Evolutionary conservation across 1,140 invertebrate species (phyloP).

Genomic region (Calephelis virginiensis): DNA sequence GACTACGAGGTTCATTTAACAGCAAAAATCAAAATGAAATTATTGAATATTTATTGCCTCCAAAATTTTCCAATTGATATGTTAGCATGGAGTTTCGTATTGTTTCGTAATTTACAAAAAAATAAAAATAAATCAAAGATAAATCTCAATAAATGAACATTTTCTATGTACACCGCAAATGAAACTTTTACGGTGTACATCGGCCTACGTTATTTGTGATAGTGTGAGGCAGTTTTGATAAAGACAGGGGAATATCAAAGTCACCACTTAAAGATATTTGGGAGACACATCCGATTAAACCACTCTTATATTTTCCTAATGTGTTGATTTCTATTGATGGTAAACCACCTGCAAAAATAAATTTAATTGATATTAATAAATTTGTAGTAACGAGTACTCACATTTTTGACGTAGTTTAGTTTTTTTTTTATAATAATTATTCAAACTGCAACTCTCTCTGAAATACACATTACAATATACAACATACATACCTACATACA

Average conservation of each 20-base stretch:
- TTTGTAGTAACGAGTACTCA: too few species aligned
- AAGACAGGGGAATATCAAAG: constrained; percentile 70
- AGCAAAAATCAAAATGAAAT: constrained; percentile 3
- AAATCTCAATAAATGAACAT: constrained; percentile 9
- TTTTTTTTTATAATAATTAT: constrained; percentile 18
- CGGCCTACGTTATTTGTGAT: constrained; percentile 75
- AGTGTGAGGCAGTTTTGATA: constrained; percentile 70
- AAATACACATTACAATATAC: too few species aligned
- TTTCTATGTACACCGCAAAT: constrained; percentile 10
- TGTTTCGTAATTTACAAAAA: neutral
- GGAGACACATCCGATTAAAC: constrained; percentile 71
- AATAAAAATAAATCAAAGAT: constrained; percentile 1
- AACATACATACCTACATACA: too few species aligned
- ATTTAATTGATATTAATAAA: neutral
- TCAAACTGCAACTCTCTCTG: neutral
- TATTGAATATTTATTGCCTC: constrained; percentile 23
- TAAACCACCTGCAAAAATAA: constrained; percentile 60
- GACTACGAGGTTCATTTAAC: constrained; percentile 42
- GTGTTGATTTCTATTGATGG: constrained; percentile 74
- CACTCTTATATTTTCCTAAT: constrained; percentile 65
- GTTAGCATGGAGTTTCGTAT: constrained; percentile 20
- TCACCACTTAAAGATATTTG: constrained; percentile 74
- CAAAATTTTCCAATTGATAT: constrained; percentile 22
- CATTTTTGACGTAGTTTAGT: too few species aligned
- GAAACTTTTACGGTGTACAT: constrained; percentile 56